Evolutionary conservation across 2,113 vertebrate genomes (phyloP).

Genomic region (Zingel zingel): DNA sequence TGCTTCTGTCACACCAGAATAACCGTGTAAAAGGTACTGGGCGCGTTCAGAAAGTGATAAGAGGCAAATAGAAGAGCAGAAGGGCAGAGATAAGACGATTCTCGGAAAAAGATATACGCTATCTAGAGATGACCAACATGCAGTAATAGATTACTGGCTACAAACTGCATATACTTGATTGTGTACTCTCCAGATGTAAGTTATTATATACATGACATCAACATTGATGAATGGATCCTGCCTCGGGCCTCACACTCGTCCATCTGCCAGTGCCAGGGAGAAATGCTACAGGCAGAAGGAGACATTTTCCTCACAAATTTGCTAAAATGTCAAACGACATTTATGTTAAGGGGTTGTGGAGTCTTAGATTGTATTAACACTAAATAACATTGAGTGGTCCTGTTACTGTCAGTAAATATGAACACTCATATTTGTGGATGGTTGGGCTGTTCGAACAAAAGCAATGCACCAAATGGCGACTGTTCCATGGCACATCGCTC

Average conservation of each 20-base stretch:
- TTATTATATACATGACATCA: slow-evolving; percentile 12
- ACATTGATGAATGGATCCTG: slow-evolving; percentile 14
- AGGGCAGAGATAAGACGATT: not conserved
- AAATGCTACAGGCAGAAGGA: not conserved
- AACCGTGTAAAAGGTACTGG: slow-evolving; percentile 3
- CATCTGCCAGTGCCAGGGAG: not conserved
- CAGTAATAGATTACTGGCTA: not conserved
- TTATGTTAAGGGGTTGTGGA: not conserved
- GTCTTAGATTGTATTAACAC: too few relatives aligned
- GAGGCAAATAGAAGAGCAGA: not conserved
- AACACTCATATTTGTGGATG: not conserved
- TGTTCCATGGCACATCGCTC: not conserved
- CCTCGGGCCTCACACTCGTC: slow-evolving; percentile 2
- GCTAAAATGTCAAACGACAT: not conserved
- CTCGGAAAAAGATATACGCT: not conserved
- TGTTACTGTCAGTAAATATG: not conserved
- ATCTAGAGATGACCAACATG: not conserved
- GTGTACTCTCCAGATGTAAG: slow-evolving; percentile 20
- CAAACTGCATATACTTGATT: not conserved
- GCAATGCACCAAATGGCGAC: slow-evolving; percentile 25
- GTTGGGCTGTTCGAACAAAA: not conserved
- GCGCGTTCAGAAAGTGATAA: slow-evolving; percentile 26
- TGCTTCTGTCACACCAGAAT: slow-evolving; percentile 29
- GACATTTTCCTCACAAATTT: not conserved
- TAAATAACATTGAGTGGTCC: not conserved